Conservation (phyloP, 2,113 vertebrate species). For the Alaudala cheleensis region DNA sequence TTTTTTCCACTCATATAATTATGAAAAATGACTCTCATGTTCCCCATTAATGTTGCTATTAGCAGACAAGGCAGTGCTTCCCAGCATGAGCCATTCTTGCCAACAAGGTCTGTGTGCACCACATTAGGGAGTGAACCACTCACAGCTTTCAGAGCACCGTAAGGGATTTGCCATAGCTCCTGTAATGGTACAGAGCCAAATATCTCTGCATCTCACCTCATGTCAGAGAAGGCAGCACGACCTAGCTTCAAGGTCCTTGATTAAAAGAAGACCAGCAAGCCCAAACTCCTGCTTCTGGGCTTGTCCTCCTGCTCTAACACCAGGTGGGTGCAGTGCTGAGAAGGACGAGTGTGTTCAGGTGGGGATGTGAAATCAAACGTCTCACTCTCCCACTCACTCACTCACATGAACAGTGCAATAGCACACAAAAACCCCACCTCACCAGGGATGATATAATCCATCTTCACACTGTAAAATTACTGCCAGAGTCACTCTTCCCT, state of each 20-base stretch:
- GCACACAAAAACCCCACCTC: background rate
- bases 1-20: background rate
- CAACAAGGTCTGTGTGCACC: background rate
- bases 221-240: background rate
- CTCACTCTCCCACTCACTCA: background rate
- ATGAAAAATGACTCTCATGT: background rate
- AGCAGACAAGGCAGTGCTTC: background rate
- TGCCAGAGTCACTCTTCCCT: background rate
- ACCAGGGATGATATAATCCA: background rate
- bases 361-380: background rate
- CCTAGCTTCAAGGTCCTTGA: background rate
- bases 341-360: background rate
- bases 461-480: background rate
- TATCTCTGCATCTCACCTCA: background rate
- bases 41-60: background rate
- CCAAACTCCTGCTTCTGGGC: background rate
- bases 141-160: background rate
- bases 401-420: accelerated
- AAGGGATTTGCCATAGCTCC: background rate
- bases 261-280: background rate
- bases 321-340: accelerated
- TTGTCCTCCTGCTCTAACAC: background rate
- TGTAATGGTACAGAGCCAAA: background rate
- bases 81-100: background rate
- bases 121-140: background rate